Percentiles rank a stretch among this genome's conserved stretches.
Conservation (phyloP, 2,113 vertebrate genomes). For the Forbesichthys agassizii region DNA sequence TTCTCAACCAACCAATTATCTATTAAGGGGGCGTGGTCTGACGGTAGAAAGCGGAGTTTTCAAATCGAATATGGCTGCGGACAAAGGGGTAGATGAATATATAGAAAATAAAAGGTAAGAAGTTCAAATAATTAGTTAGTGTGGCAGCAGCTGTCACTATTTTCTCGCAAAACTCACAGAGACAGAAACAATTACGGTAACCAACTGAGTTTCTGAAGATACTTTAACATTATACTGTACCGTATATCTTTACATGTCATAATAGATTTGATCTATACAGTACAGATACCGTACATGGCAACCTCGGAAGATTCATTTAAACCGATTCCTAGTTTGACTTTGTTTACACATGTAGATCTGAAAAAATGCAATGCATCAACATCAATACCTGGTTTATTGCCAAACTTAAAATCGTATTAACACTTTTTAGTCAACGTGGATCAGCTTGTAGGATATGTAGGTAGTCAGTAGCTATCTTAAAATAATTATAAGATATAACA, state of each 20-base stretch:
- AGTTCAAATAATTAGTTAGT: background rate
- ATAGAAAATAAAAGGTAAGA: constrained; percentile 68
- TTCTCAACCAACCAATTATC: constrained; percentile 20
- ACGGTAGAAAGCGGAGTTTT: constrained; percentile 66
- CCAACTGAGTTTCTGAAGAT: background rate
- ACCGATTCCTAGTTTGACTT: too few species aligned
- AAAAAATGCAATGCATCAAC: too few species aligned
- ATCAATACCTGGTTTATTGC: too few species aligned
- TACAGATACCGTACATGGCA: too few species aligned
- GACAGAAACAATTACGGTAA: background rate
- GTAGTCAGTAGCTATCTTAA: too few species aligned
- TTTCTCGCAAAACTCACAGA: background rate
- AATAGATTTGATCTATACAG: too few species aligned
- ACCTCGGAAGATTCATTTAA: too few species aligned
- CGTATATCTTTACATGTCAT: background rate
- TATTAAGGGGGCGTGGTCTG: constrained; percentile 59
- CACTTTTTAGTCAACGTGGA: too few species aligned
- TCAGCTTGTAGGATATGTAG: too few species aligned
- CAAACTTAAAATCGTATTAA: too few species aligned
- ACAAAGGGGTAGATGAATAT: constrained; percentile 67
- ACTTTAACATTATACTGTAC: background rate
- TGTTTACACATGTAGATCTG: too few species aligned
- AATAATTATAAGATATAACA: too few species aligned
- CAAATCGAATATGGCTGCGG: constrained; percentile 78
- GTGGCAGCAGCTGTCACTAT: constrained; percentile 14